Conservation (phyloP, 2,113 vertebrate species). For the Grammomys surdaster region DNA sequence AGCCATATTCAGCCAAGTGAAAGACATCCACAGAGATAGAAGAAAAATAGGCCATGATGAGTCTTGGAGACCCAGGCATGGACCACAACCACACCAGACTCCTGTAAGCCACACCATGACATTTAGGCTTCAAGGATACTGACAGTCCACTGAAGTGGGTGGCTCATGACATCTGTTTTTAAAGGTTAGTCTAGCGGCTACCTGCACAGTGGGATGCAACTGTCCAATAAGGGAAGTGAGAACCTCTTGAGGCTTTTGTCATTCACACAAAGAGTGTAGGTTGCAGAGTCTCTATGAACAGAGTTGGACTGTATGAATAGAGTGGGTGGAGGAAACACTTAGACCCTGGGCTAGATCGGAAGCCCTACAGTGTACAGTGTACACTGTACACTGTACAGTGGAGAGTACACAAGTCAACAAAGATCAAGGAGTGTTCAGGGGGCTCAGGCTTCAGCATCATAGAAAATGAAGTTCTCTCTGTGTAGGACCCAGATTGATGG, state of each 20-base stretch:
- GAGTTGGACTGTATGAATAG: background rate
- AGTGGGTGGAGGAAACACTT: background rate
- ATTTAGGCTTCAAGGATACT: background rate
- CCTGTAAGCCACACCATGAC: background rate
- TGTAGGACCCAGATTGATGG: background rate
- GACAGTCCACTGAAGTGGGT: background rate
- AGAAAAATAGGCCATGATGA: background rate
- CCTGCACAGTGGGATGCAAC: background rate
- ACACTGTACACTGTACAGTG: background rate
- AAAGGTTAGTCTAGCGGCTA: background rate
- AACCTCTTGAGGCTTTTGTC: background rate
- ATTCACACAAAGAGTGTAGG: background rate
- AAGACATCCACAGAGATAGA: background rate
- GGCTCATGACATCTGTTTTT: background rate
- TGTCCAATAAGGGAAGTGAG: background rate
- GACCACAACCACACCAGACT: background rate
- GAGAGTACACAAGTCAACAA: background rate
- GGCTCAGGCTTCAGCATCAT: background rate
- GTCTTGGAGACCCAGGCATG: background rate
- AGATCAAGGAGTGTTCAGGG: background rate
- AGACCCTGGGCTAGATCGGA: background rate
- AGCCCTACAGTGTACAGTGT: background rate
- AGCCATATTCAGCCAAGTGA: background rate
- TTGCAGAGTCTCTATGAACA: background rate
- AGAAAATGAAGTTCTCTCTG: background rate